Conservation (phyloP, 92 coral and sea anemone genomes). For the Porites lobata region DNA sequence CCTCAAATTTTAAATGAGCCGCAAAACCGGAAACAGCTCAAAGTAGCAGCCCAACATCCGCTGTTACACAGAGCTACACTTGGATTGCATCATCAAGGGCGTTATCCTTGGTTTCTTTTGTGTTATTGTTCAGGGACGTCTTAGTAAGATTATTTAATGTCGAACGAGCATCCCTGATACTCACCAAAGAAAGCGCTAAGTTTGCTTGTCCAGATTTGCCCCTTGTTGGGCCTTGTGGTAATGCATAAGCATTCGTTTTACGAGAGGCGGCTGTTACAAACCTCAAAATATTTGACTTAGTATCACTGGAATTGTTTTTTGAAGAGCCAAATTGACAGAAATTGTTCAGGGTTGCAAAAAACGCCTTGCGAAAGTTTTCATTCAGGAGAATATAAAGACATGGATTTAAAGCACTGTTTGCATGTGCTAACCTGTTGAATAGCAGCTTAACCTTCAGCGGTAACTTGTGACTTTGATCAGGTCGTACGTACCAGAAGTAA, state of each 20-base stretch:
- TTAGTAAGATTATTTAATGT: background rate
- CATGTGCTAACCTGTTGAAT: too few species aligned
- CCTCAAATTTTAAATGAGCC: too few species aligned
- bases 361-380: slow-evolving; percentile 20
- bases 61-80: background rate
- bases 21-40: too few species aligned
- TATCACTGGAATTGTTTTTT: too few species aligned
- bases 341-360: background rate
- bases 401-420: slow-evolving; percentile 55
- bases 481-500: background rate
- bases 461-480: too few species aligned
- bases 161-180: background rate
- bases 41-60: background rate
- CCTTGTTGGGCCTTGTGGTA: background rate
- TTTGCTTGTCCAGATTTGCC: background rate
- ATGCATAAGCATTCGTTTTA: background rate
- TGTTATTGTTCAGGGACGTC: background rate
- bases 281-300: too few species aligned
- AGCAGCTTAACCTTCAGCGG: too few species aligned
- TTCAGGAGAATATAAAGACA: slow-evolving; percentile 48
- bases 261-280: too few species aligned
- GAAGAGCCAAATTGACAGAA: too few species aligned
- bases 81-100: background rate
- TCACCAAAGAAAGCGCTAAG: background rate
- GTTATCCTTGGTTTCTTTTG: background rate